These are phyloP conservation scores for Pangasius mekongensis DNA, from an alignment of 2,797 vertebrate species.

Conservation along the genomic window DNA sequence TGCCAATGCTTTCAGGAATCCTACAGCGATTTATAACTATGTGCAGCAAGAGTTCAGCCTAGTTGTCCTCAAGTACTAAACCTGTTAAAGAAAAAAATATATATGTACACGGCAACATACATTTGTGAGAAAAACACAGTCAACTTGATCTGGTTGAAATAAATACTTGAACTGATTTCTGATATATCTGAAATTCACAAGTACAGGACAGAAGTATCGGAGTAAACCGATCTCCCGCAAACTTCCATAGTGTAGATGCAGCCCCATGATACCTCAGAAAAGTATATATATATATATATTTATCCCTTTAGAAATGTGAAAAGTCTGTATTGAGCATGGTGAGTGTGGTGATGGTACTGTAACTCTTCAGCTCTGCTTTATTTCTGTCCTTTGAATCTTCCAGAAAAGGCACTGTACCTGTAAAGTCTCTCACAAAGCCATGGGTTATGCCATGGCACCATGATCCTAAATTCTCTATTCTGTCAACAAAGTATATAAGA, in stretches of 20 bases:
- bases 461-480: slow-evolving; percentile 40
- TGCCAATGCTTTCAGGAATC: slow-evolving; percentile 2
- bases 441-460: slow-evolving; percentile 9
- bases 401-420: slow-evolving; percentile 66
- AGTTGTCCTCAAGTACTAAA: slow-evolving; percentile 30
- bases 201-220: slow-evolving; percentile 2
- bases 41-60: slow-evolving; percentile 26
- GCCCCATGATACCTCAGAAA: slow-evolving; percentile 12
- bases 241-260: slow-evolving; percentile 17
- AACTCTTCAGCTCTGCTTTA: slow-evolving; percentile 17
- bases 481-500: slow-evolving; percentile 29
- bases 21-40: slow-evolving; percentile 45
- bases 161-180: slow-evolving; percentile 50
- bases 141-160: slow-evolving; percentile 35
- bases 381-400: slow-evolving; percentile 46
- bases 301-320: background rate
- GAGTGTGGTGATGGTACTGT: background rate
- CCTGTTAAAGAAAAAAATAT: slow-evolving; percentile 18
- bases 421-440: slow-evolving; percentile 45
- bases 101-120: slow-evolving; percentile 35
- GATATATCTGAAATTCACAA: slow-evolving; percentile 35
- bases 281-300: background rate
- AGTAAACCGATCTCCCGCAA: background rate
- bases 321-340: slow-evolving; percentile 35
- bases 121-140: slow-evolving; percentile 22